Conservation (phyloP, 2,888 invertebrate genomes). For the Melinopterus prodromus region DNA sequence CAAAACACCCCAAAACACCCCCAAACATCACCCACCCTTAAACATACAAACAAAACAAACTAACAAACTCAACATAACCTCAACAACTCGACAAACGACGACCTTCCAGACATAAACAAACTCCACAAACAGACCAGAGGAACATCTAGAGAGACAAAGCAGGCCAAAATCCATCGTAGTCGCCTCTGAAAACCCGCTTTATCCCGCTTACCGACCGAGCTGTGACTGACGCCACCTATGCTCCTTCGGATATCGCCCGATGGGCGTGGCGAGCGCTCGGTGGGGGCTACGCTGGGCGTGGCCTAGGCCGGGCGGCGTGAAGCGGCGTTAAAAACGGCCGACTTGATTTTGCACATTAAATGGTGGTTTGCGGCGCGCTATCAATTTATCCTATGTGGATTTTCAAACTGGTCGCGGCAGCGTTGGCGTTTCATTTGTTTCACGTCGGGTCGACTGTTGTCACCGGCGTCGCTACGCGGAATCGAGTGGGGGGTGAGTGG, state of each 20-base stretch:
- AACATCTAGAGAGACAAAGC: neutral
- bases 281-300: slow-evolving; percentile 36
- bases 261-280: slow-evolving; percentile 45
- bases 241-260: slow-evolving; percentile 35
- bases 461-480: slow-evolving; percentile 14
- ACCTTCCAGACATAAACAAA: neutral
- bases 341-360: slow-evolving; percentile 57
- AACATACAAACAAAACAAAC: too few species aligned
- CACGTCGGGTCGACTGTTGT: slow-evolving; percentile 10
- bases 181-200: slow-evolving; percentile 41
- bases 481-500: neutral
- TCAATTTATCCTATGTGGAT: slow-evolving; percentile 19
- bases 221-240: slow-evolving; percentile 39
- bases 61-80: too few species aligned
- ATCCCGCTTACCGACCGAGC: slow-evolving; percentile 45
- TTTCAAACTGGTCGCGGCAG: slow-evolving; percentile 9
- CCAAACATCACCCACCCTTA: too few species aligned
- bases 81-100: too few species aligned
- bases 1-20: too few species aligned
- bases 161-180: slow-evolving; percentile 42
- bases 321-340: slow-evolving; percentile 38
- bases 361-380: slow-evolving; percentile 46
- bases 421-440: slow-evolving; percentile 15
- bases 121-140: neutral
- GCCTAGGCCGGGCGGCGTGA: neutral